Percentiles rank a stretch among this genome's conserved stretches.
Conservation (phyloP, 2,113 vertebrate species). For the Oryzias javanicus region DNA sequence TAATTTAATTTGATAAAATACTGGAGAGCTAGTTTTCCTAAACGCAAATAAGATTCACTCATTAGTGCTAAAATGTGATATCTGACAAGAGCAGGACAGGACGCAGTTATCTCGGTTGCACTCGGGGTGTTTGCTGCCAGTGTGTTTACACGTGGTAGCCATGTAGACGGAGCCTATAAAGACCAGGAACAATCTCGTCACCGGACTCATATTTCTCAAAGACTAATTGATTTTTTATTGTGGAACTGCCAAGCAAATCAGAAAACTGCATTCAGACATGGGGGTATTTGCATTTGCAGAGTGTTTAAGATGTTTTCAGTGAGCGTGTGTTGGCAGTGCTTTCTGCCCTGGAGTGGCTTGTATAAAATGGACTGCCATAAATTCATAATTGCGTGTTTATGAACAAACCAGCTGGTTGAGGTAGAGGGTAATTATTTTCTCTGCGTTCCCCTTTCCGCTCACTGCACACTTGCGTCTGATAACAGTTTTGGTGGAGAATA, state of each 20-base stretch:
- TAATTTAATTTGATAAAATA: no score
- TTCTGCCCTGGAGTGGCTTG: slow-evolving; percentile 70
- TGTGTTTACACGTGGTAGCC: slow-evolving; percentile 1
- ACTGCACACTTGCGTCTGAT: slow-evolving; percentile 64
- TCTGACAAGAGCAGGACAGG: slow-evolving; percentile 7
- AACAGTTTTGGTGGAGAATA: slow-evolving; percentile 60
- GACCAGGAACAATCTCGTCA: slow-evolving; percentile 25
- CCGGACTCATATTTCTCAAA: slow-evolving; percentile 76
- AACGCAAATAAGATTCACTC: slow-evolving; percentile 8
- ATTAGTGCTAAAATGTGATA: slow-evolving; percentile 14
- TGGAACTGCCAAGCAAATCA: slow-evolving; percentile 91
- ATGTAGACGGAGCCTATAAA: slow-evolving; percentile 12
- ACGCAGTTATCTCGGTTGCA: background rate
- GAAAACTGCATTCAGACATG: slow-evolving; percentile 85
- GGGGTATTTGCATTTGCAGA: slow-evolving; percentile 82
- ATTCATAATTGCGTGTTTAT: slow-evolving; percentile 80
- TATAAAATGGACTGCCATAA: slow-evolving; percentile 76
- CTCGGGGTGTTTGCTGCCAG: background rate
- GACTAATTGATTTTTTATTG: slow-evolving; percentile 95
- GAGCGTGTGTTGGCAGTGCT: slow-evolving; percentile 57
- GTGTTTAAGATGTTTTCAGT: slow-evolving; percentile 72
- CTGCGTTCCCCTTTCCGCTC: slow-evolving; percentile 60
- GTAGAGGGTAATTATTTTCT: slow-evolving; percentile 78
- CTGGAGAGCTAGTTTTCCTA: background rate
- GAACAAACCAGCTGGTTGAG: slow-evolving; percentile 79